Evolutionary conservation across 2,888 invertebrate species (phyloP).

Genomic region (Magallana nippona): DNA sequence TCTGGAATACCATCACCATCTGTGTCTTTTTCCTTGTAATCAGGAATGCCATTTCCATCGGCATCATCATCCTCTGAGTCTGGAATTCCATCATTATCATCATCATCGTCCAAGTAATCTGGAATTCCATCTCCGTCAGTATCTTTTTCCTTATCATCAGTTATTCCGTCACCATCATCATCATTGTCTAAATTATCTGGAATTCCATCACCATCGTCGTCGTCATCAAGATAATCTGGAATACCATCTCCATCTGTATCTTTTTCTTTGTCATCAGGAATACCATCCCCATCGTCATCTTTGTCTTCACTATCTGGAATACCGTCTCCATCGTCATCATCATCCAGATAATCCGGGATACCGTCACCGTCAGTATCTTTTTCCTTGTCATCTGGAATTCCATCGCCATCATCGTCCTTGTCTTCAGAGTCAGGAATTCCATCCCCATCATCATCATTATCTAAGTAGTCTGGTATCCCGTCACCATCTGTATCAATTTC

Average conservation of each 20-base stretch:
- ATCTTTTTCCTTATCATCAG: slow-evolving; percentile 63
- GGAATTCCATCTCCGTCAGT: slow-evolving; percentile 77
- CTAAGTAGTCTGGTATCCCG: slow-evolving; percentile 68
- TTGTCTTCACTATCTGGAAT: slow-evolving; percentile 71
- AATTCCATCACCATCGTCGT: slow-evolving; percentile 72
- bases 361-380: slow-evolving; percentile 70
- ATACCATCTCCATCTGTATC: slow-evolving; percentile 71
- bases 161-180: slow-evolving; percentile 68
- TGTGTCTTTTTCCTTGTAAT: slow-evolving; percentile 65
- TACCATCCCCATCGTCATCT: slow-evolving; percentile 73
- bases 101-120: slow-evolving; percentile 69
- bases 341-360: slow-evolving; percentile 70
- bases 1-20: slow-evolving; percentile 75
- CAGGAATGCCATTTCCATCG: slow-evolving; percentile 74
- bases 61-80: slow-evolving; percentile 68
- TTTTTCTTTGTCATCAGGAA: slow-evolving; percentile 65
- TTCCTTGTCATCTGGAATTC: slow-evolving; percentile 66
- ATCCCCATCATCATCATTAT: slow-evolving; percentile 71
- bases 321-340: slow-evolving; percentile 72
- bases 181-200: slow-evolving; percentile 66
- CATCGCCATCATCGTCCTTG: slow-evolving; percentile 67
- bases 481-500: slow-evolving; percentile 70
- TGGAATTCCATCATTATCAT: slow-evolving; percentile 74
- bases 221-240: slow-evolving; percentile 64
- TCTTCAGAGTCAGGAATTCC: slow-evolving; percentile 71